Evolutionary conservation across 2,797 vertebrate genomes (phyloP), one percentile per base, ranked within the genome.

Genomic region (Arnoldichthys spilopterus): DNA sequence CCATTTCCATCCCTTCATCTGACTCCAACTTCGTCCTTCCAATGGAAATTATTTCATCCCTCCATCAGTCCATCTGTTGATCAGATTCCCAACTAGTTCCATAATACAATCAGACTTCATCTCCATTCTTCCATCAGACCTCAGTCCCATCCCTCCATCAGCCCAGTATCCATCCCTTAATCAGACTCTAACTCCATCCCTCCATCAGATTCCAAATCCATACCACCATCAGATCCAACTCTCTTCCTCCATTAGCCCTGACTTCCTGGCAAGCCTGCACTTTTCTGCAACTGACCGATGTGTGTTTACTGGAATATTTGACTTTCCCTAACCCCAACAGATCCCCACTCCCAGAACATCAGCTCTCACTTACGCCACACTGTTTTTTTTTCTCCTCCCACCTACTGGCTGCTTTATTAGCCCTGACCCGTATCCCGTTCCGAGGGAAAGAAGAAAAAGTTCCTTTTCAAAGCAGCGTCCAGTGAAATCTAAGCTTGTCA

Each of bases 381-480:
- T 28, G 24, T 30, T 69, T 18, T 0, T 76, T 53, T 37, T 20
- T 70, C 30, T 40, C 9, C 22, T n/a, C n/a, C 49, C n/a, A 28
- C 67, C 75, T 68, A 75, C 75, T 34, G 9, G 54, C 9, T 70
- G 47, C 64, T 63, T 73, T 68, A 59, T 74, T 43, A 72, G 13
- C 70, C 58, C 59, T 58, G 70, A 69, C 47, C 64, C 32, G 61
- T 72, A 75, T 82, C 74, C 74, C 58, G 70, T 79, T 71, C 66
- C 45, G 0, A 24, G 59, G 56, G 49, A 24, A 66, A 66, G 20
- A 76, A 64, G 3, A 18, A 63, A 58, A 56, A 72, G 71, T 54
- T 61, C 22, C 40, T 67, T 80, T 63, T 56, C 54, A 34, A 45
- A n/a, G 51, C 66, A 30, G 15, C 22, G 45, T 54, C 9, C 69